A percentile compares a stretch with the other conserved stretches of the same genome.
These are phyloP conservation scores for Myoxocephalus aenaeus DNA, from an alignment of 2,797 vertebrate species.

Conservation along the genomic window DNA sequence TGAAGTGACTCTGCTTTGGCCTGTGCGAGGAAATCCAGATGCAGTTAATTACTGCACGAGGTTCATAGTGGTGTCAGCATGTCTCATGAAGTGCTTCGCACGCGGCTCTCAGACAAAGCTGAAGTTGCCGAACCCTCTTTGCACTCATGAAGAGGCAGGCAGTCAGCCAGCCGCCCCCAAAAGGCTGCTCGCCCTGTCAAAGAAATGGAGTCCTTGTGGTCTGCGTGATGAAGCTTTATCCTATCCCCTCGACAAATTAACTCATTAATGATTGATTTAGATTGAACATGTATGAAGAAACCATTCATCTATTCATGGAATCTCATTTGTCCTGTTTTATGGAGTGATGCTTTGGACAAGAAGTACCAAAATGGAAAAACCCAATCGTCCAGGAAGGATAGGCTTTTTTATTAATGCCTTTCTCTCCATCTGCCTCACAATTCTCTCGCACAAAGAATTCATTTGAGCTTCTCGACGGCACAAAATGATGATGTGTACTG, in stretches of 20 bases:
- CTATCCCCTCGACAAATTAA: conserved; percentile 68
- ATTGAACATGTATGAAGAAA: conserved; percentile 75
- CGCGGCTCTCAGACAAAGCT: conserved; percentile 26
- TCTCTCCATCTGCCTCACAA: conserved; percentile 50
- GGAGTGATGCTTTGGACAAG: conserved; percentile 70
- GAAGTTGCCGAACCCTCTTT: conserved; percentile 35
- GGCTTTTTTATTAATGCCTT: conserved; percentile 60
- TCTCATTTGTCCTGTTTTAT: conserved; percentile 78
- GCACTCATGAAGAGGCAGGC: conserved; percentile 21
- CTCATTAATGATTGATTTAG: conserved; percentile 80
- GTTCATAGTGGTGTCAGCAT: conserved; percentile 57
- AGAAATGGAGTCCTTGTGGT: conserved; percentile 59
- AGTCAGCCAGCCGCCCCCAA: conserved; percentile 43
- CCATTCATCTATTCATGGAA: conserved; percentile 75
- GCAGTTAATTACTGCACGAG: conserved; percentile 50
- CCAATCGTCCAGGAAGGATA: conserved; percentile 70
- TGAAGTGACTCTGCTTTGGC: conserved; percentile 22
- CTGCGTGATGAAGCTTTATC: conserved; percentile 63
- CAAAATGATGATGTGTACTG: conserved; percentile 61
- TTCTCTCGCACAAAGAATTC: conserved; percentile 68
- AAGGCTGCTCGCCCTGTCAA: conserved; percentile 53
- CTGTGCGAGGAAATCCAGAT: conserved; percentile 36
- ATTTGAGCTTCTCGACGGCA: conserved; percentile 52
- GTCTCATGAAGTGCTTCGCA: conserved; percentile 58
- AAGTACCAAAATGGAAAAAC: conserved; percentile 76